Percentiles rank a stretch among this genome's conserved stretches.
Conservation (phyloP, 2,888 invertebrate species). For the Parelbella ahira region DNA sequence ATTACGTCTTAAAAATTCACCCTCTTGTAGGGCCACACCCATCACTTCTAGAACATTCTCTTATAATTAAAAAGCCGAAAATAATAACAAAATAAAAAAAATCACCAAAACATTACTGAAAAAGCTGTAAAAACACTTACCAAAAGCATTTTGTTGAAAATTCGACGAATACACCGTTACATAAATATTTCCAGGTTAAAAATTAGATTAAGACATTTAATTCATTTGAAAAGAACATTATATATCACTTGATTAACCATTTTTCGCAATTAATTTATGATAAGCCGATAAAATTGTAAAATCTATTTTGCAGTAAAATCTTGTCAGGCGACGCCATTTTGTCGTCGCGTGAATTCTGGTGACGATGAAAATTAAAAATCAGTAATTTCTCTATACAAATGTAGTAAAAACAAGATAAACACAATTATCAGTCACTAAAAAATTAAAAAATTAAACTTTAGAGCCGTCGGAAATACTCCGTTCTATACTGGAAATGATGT, state of each 20-base stretch:
- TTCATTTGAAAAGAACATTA: conserved; percentile 51
- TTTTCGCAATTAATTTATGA: conserved; percentile 51
- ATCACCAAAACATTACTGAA: conserved; percentile 55
- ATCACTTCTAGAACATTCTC: conserved; percentile 60
- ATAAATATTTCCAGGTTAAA: conserved; percentile 50
- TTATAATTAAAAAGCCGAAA: conserved; percentile 38
- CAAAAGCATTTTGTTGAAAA: conserved; percentile 74
- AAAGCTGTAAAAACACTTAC: conserved; percentile 68
- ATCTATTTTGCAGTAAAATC: conserved; percentile 74
- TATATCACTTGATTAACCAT: conserved; percentile 50
- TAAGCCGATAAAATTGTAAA: conserved; percentile 59
- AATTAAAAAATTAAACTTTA: conserved; percentile 70
- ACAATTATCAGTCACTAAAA: conserved; percentile 63
- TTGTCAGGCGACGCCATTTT: conserved; percentile 81
- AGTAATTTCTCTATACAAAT: conserved; percentile 59
- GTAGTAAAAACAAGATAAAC: conserved; percentile 60
- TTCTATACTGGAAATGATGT: conserved; percentile 63
- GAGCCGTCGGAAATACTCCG: conserved; percentile 68
- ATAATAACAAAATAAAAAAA: conserved; percentile 42
- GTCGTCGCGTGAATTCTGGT: conserved; percentile 78
- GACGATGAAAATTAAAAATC: conserved; percentile 73
- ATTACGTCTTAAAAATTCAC: conserved; percentile 73
- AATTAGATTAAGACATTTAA: conserved; percentile 45
- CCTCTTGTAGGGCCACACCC: conserved; percentile 70
- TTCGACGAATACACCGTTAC: conserved; percentile 60